A percentile compares a stretch with the other conserved stretches of the same genome.
These are phyloP conservation scores for Enteromius radiatus DNA, from an alignment of 2,797 vertebrate species.

Conservation along the genomic window DNA sequence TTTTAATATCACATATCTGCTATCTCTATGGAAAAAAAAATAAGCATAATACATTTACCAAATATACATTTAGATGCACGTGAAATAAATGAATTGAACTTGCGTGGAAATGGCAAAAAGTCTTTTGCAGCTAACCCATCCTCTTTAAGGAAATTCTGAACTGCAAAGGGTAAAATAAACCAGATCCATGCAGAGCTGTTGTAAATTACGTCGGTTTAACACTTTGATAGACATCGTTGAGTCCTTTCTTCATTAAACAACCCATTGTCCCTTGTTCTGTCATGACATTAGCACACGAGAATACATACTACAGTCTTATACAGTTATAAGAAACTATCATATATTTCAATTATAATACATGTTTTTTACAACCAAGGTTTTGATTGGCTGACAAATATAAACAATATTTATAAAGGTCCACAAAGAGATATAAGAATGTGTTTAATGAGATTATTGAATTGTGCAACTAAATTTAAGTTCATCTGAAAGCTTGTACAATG, in stretches of 20 bases:
- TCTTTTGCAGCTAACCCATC: not conserved
- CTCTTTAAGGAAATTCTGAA: conserved; percentile 10
- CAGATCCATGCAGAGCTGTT: conserved; percentile 64
- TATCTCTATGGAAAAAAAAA: conserved; percentile 68
- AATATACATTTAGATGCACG: conserved; percentile 71
- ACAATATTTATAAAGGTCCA: conserved; percentile 17
- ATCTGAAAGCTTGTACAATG: conserved; percentile 6
- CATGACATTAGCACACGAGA: conserved; percentile 27
- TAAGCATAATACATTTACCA: conserved; percentile 78
- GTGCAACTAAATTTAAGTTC: not conserved
- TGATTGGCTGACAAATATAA: conserved; percentile 16
- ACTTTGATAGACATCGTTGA: conserved; percentile 71
- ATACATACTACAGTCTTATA: conserved; percentile 34
- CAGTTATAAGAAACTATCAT: conserved; percentile 38
- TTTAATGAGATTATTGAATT: conserved; percentile 7
- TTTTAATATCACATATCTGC: conserved; percentile 74
- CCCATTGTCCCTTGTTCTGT: conserved; percentile 66
- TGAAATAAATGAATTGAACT: conserved; percentile 10
- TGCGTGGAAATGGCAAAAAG: conserved; percentile 18
- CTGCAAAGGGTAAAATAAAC: conserved; percentile 36
- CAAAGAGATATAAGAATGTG: conserved; percentile 16
- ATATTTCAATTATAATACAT: conserved; percentile 33
- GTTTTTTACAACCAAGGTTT: conserved; percentile 16
- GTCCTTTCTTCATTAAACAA: conserved; percentile 56
- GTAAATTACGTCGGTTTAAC: conserved; percentile 62